Evolutionary conservation across 1,140 invertebrate genomes (phyloP).

Genomic region (Hormaphis cornu): DNA sequence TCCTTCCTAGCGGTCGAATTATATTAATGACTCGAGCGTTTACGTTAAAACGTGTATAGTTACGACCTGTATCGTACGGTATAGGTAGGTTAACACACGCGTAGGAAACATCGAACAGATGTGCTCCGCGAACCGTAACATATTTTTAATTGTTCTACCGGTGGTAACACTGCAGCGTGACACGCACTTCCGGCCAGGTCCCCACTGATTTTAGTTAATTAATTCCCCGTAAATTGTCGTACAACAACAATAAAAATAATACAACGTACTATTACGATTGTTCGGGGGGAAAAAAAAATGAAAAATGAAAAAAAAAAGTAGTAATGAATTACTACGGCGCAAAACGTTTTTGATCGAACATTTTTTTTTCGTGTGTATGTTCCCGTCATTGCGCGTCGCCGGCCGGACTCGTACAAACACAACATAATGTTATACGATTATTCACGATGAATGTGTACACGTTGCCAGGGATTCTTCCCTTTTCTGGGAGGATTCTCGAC

Average conservation of each 20-base stretch:
- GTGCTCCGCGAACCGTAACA: constrained; percentile 30
- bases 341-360: neutral
- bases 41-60: neutral
- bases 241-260: neutral
- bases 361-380: neutral
- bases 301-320: neutral
- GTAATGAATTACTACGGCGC: neutral
- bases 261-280: neutral
- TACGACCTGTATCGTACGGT: too few species aligned
- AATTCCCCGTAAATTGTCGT: constrained; percentile 1
- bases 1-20: too few species aligned
- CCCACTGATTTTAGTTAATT: constrained; percentile 30
- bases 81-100: neutral
- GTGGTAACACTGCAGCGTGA: constrained; percentile 31
- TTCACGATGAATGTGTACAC: too few species aligned
- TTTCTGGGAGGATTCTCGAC: too few species aligned
- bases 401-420: neutral
- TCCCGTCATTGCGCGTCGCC: neutral
- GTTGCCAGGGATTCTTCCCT: too few species aligned
- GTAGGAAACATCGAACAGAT: constrained; percentile 31
- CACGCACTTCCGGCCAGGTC: constrained; percentile 26
- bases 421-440: too few species aligned
- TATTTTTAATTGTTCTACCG: constrained; percentile 30
- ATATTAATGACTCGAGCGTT: too few species aligned
- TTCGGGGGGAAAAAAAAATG: neutral